Evolutionary conservation across 2,888 invertebrate genomes (phyloP), one percentile per base, ranked within the genome.

Genomic region (Ligdia adustata): DNA sequence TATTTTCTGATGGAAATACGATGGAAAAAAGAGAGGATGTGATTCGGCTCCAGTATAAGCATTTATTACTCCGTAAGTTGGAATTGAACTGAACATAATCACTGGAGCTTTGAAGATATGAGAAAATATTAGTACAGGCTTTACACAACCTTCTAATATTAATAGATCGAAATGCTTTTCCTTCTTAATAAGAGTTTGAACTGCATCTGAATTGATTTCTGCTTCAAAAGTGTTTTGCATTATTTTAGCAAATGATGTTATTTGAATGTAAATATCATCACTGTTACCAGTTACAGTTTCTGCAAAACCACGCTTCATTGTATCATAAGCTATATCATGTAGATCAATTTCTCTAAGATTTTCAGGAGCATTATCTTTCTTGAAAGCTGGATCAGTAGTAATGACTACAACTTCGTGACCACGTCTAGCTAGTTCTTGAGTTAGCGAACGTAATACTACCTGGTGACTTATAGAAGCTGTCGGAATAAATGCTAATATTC

Each of bases 91-190:
- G 48, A 75, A 22, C 26, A 56, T 59, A 13, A 78, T 67, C 0
- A 68, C 60, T 0, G 76, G 75, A 0, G 60, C 69, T 18, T 73
- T 69, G 22, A 60, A 69, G 1, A 69, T 32, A 26, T 75, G 62
- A 0, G 66, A 55, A 1, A 66, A 51, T 2, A 51, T 58, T 9
- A 74, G 43, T 4, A 28, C 45, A 6, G 64, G 42, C 7, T 38
- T 47, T 2, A 57, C 39, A 35, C 55, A 60, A 2, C 66, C 65
- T 62, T 77, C 78, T 4, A 69, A 16, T 1, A 78, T 20, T 6
- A 78, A 35, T 3, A 78, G 44, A 59, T 78, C 74, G 46, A 69
- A 75, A 1, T 37, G 11, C 15, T 12, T 29, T 18, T 35, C 40
- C 3, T 50, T 27, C 6, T 41, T 40, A 5, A 50, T 27, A 9